A percentile compares a stretch with the other conserved stretches of the same genome.
Conservation (phyloP, 2,888 invertebrate species). For the Leptopilina syphax region DNA sequence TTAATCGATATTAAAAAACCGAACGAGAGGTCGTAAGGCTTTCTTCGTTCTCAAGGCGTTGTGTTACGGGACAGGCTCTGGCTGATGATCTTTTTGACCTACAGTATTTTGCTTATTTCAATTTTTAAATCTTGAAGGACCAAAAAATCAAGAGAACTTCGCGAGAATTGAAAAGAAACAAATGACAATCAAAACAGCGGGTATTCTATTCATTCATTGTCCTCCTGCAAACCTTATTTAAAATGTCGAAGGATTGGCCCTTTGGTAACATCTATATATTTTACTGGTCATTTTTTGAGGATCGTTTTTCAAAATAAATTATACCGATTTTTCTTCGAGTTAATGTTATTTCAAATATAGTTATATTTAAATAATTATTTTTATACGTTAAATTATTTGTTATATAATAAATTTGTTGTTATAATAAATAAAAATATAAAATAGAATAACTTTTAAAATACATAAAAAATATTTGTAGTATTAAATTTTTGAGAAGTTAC, state of each 20-base stretch:
- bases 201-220: constrained; percentile 67
- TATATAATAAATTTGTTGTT: too few species aligned
- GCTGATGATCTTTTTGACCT: constrained; percentile 50
- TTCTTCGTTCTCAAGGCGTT: constrained; percentile 73
- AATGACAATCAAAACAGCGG: constrained; percentile 73
- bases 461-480: too few species aligned
- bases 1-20: constrained; percentile 58
- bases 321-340: too few species aligned
- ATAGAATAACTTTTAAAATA: too few species aligned
- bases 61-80: constrained; percentile 67
- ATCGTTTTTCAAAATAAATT: not conserved
- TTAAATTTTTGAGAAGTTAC: constrained; percentile 32
- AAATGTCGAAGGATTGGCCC: constrained; percentile 58
- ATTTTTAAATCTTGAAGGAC: constrained; percentile 53
- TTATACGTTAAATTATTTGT: too few species aligned
- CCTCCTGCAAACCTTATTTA: constrained; percentile 63
- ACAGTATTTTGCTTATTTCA: constrained; percentile 65
- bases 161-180: constrained; percentile 69
- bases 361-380: too few species aligned
- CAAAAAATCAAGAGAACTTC: constrained; percentile 37
- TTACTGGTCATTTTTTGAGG: constrained; percentile 27
- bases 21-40: constrained; percentile 49
- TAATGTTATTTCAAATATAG: too few species aligned
- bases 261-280: constrained; percentile 59
- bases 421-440: too few species aligned